Evolutionary conservation across 2,888 invertebrate genomes (phyloP).

Genomic region (Trisateles emortualis): DNA sequence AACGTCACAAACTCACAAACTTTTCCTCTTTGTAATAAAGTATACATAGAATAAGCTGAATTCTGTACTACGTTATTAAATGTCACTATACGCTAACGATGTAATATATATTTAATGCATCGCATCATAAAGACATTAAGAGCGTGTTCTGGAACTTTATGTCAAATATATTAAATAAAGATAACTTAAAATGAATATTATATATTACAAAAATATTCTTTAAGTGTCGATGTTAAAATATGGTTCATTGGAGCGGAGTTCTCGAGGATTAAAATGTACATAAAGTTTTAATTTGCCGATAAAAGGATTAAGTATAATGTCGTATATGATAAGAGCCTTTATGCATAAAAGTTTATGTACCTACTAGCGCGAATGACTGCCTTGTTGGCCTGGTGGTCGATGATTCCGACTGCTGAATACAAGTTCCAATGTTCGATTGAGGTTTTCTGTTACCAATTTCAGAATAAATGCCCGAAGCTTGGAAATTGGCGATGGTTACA

Average conservation of each 20-base stretch:
- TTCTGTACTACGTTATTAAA: background rate
- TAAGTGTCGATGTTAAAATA: background rate
- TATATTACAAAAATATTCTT: background rate
- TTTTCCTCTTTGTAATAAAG: too few relatives aligned
- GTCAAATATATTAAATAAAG: background rate
- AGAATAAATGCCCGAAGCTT: too few relatives aligned
- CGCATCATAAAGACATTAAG: background rate
- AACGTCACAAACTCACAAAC: too few relatives aligned
- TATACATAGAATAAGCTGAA: too few relatives aligned
- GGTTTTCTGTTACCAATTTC: too few relatives aligned
- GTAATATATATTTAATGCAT: background rate
- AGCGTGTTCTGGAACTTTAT: background rate
- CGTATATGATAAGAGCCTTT: background rate
- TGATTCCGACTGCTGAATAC: too few relatives aligned
- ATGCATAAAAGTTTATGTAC: too few relatives aligned
- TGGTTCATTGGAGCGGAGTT: background rate
- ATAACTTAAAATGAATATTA: background rate
- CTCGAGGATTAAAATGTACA: background rate
- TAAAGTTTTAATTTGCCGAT: background rate
- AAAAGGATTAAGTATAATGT: too few relatives aligned
- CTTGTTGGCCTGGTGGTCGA: too few relatives aligned
- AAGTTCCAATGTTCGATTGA: too few relatives aligned
- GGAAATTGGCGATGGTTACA: too few relatives aligned
- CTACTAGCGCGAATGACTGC: too few relatives aligned
- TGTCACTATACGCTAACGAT: background rate